Conservation (phyloP, 1,140 invertebrate genomes). For the Myzus persicae region DNA sequence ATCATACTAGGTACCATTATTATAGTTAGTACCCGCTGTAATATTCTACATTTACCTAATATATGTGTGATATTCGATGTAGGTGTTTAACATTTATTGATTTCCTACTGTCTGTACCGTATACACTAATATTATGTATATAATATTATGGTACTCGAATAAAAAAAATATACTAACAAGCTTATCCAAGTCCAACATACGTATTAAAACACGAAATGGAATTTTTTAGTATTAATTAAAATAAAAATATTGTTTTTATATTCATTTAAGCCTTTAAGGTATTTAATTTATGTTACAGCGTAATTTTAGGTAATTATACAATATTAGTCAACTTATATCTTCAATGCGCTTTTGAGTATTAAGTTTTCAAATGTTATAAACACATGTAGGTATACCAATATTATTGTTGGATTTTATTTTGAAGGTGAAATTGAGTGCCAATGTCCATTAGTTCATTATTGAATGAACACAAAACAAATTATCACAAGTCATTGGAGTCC, state of each 20-base stretch:
- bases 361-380: background rate
- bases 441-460: background rate
- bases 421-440: background rate
- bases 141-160: background rate
- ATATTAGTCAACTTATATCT: background rate
- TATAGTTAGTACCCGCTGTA: no score
- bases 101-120: no score
- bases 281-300: background rate
- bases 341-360: background rate
- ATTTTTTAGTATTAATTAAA: background rate
- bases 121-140: no score
- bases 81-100: no score
- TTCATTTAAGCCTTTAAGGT: background rate
- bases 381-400: background rate
- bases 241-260: background rate
- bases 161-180: background rate
- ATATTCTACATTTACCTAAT: no score
- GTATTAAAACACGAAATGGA: background rate
- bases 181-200: background rate
- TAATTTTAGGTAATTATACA: background rate
- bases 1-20: no score
- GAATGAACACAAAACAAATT: background rate
- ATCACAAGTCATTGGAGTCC: background rate
- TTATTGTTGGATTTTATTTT: background rate
- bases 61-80: no score